Percentiles rank a stretch among this genome's conserved stretches.
phyloP scores from a whole-genome alignment of 2,888 invertebrate genomes.

The Schizaphis graminum region DNA sequence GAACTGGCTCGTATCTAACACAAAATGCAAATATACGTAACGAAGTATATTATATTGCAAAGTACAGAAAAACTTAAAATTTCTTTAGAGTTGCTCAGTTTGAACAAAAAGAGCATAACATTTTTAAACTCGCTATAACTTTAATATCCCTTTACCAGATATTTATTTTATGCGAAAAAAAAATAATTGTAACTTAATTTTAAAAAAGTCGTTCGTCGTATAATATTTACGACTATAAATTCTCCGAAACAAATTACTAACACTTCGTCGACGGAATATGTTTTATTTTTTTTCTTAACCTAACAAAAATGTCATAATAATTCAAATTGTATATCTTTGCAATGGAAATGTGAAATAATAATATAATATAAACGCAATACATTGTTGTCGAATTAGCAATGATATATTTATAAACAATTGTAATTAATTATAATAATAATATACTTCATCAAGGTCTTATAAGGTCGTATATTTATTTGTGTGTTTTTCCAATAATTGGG shows the following conservation, averaged over 20 bases:
- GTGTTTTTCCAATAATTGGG: background rate
- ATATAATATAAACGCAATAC: background rate
- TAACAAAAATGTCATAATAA: background rate
- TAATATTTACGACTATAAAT: background rate
- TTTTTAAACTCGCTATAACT: background rate
- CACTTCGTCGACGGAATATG: background rate
- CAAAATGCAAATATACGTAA: background rate
- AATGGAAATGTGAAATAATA: background rate
- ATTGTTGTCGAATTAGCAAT: background rate
- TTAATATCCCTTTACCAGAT: background rate
- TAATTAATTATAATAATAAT: background rate
- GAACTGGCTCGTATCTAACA: background rate
- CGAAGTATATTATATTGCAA: background rate
- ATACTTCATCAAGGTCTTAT: background rate
- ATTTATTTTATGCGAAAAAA: background rate
- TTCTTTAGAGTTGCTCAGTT: background rate
- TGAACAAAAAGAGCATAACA: background rate
- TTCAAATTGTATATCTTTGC: background rate
- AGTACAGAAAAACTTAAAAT: slow-evolving; percentile 24
- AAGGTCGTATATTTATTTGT: background rate
- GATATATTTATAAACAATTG: background rate
- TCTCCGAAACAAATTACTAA: background rate
- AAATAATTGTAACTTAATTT: background rate
- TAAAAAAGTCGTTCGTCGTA: background rate
- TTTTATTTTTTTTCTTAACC: background rate